A percentile compares a stretch with the other conserved stretches of the same genome.
Evolutionary conservation across 2,888 invertebrate species (phyloP).

Genomic region (Cynaeus angustus): DNA sequence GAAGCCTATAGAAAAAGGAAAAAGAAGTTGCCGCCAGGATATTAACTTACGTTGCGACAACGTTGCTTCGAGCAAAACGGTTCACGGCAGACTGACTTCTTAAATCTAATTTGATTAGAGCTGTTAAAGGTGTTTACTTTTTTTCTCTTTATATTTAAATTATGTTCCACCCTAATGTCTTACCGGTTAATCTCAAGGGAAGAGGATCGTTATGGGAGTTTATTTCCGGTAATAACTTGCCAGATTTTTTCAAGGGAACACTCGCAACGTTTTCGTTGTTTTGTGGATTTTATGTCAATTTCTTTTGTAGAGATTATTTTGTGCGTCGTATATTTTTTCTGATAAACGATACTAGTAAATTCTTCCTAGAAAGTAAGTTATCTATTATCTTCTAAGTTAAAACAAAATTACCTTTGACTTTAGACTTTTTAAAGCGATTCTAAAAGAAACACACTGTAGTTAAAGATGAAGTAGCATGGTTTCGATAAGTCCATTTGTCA

Average conservation of each 20-base stretch:
- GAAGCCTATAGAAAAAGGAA: conserved; percentile 4
- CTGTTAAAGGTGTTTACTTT: conserved; percentile 43
- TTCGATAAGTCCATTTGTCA: conserved; percentile 21
- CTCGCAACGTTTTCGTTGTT: no score
- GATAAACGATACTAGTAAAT: no score
- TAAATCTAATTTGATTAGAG: conserved; percentile 42
- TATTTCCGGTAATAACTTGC: conserved; percentile 9
- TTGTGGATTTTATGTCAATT: no score
- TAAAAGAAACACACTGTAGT: neutral
- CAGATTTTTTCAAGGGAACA: conserved; percentile 2
- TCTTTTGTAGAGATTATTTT: no score
- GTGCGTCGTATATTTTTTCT: no score
- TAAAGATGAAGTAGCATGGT: neutral
- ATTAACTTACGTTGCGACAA: conserved; percentile 36
- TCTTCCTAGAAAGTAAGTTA: no score
- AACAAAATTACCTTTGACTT: no score
- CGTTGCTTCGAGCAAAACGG: conserved; percentile 30
- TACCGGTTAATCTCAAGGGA: conserved; percentile 28
- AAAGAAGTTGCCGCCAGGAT: conserved; percentile 19
- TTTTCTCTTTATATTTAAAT: conserved; percentile 36
- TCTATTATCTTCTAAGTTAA: no score
- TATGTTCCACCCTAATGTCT: conserved; percentile 36
- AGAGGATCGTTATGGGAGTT: conserved; percentile 19
- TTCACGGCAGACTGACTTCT: conserved; percentile 33
- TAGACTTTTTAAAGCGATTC: no score